These are phyloP conservation scores for Onthophagus sagittarius DNA, from an alignment of 2,888 invertebrate genomes.

Conservation along the genomic window DNA sequence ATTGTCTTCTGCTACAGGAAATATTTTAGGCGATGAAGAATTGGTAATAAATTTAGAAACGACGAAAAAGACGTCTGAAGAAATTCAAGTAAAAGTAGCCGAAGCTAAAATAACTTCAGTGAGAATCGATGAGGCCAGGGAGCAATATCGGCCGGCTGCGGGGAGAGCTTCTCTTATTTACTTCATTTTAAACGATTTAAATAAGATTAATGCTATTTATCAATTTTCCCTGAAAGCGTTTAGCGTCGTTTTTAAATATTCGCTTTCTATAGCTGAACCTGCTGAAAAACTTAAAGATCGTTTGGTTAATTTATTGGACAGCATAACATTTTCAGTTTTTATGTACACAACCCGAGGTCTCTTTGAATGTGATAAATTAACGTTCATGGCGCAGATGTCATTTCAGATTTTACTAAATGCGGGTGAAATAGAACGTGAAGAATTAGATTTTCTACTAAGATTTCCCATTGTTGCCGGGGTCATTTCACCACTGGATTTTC, in stretches of 20 bases:
- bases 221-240: slow-evolving; percentile 95
- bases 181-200: slow-evolving; percentile 88
- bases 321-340: slow-evolving; percentile 81
- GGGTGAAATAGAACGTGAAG: slow-evolving; percentile 67
- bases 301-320: slow-evolving; percentile 76
- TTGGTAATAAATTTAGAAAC: slow-evolving; percentile 89
- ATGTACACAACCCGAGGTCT: slow-evolving; percentile 86
- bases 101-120: slow-evolving; percentile 83
- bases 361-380: slow-evolving; percentile 88
- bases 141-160: slow-evolving; percentile 82
- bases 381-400: slow-evolving; percentile 83
- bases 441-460: slow-evolving; percentile 83
- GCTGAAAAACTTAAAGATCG: slow-evolving; percentile 69
- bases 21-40: slow-evolving; percentile 86
- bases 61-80: slow-evolving; percentile 88
- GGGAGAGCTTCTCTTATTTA: slow-evolving; percentile 84
- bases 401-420: slow-evolving; percentile 58
- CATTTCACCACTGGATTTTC: slow-evolving; percentile 76
- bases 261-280: slow-evolving; percentile 65
- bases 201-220: slow-evolving; percentile 91
- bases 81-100: slow-evolving; percentile 80
- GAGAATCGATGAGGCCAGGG: slow-evolving; percentile 88
- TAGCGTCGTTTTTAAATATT: slow-evolving; percentile 85
- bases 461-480: slow-evolving; percentile 76
- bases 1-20: slow-evolving; percentile 85